Conservation (phyloP, 2,113 vertebrate genomes). For the Benitochromis conjunctus region DNA sequence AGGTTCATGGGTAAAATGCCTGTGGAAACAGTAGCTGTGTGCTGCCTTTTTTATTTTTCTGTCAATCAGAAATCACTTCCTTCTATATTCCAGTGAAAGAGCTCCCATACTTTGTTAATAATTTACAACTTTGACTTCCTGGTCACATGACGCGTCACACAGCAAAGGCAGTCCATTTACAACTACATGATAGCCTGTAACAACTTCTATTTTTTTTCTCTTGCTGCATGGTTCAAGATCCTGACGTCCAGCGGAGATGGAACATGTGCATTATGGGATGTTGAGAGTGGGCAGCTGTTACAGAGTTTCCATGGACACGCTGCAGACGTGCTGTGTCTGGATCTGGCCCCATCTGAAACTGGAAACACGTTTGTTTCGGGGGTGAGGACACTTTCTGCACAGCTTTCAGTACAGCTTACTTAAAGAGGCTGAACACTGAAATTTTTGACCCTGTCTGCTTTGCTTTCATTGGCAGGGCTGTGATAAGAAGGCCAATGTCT, state of each 20-base stretch:
- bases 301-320: slow-evolving; percentile 98
- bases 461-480: slow-evolving; percentile 79
- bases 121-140: slow-evolving; percentile 27
- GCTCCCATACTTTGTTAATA: slow-evolving; percentile 29
- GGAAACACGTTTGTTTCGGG: slow-evolving; percentile 98
- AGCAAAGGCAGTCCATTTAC: slow-evolving; percentile 31
- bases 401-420: not conserved
- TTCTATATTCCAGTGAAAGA: not conserved
- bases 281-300: slow-evolving; percentile 96
- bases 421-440: not conserved
- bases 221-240: slow-evolving; percentile 73
- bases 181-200: not conserved
- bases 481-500: slow-evolving; percentile 98
- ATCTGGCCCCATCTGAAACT: slow-evolving; percentile 95
- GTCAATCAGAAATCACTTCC: slow-evolving; percentile 29
- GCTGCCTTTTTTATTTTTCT: not conserved
- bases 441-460: not conserved
- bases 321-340: slow-evolving; percentile 94
- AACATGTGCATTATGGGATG: slow-evolving; percentile 98
- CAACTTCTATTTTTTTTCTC: not conserved
- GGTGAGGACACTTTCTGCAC: slow-evolving; percentile 70
- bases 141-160: slow-evolving; percentile 39
- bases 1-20: not conserved
- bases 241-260: slow-evolving; percentile 96
- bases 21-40: not conserved